Conservation (phyloP, 2,113 vertebrate species). For the Lates calcarifer region DNA sequence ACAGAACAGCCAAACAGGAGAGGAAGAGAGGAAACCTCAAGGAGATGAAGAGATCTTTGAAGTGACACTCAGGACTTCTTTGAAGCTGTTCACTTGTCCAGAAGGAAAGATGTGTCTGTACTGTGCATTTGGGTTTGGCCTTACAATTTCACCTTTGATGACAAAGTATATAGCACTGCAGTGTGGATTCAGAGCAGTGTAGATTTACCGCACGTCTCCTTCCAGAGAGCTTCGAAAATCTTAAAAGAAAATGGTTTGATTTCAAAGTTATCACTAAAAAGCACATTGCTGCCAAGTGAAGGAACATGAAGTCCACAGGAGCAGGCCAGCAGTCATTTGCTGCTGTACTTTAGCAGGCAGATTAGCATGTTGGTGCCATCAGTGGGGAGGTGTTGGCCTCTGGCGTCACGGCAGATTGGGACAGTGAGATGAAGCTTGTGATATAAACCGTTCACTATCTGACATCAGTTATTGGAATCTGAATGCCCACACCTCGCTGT, state of each 20-base stretch:
- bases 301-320: slow-evolving; percentile 29
- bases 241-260: slow-evolving; percentile 48
- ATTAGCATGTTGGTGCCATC: slow-evolving; percentile 17
- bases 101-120: slow-evolving; percentile 43
- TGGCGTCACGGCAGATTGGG: slow-evolving; percentile 8
- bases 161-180: slow-evolving; percentile 39
- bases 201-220: slow-evolving; percentile 6
- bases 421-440: slow-evolving; percentile 20
- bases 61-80: slow-evolving; percentile 69
- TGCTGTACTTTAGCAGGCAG: slow-evolving; percentile 35
- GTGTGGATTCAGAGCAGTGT: slow-evolving; percentile 13
- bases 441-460: slow-evolving; percentile 22
- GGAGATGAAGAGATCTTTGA: slow-evolving; percentile 76
- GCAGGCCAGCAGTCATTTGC: slow-evolving; percentile 31
- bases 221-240: slow-evolving; percentile 24
- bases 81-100: slow-evolving; percentile 74
- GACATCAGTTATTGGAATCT: slow-evolving; percentile 9
- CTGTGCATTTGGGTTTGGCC: slow-evolving; percentile 47
- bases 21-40: slow-evolving; percentile 59
- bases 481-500: background rate
- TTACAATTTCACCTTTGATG: slow-evolving; percentile 64
- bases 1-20: slow-evolving; percentile 48
- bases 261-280: slow-evolving; percentile 47
- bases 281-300: slow-evolving; percentile 38
- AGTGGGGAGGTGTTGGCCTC: slow-evolving; percentile 13